Evolutionary conservation across 2,797 vertebrate species (phyloP).

Genomic region (Pempheris klunzingeri): DNA sequence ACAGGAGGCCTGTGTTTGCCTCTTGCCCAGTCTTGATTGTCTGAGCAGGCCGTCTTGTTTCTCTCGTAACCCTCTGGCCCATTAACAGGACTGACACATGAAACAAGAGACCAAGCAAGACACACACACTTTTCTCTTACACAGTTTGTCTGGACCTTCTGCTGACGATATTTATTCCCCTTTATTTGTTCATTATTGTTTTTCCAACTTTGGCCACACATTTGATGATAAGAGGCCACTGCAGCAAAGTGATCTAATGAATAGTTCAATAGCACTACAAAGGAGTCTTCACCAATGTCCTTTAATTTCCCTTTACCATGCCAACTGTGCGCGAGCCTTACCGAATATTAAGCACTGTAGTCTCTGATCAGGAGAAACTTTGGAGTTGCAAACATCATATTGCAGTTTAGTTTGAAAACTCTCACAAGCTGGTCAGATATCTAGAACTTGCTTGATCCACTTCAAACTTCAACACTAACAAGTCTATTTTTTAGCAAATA

Average conservation of each 20-base stretch:
- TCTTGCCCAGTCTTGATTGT: conserved; percentile 39
- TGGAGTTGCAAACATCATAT: no score
- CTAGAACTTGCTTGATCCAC: no score
- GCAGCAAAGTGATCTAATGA: no score
- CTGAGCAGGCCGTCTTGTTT: conserved; percentile 20
- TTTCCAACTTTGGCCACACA: neutral
- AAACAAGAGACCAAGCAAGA: conserved; percentile 16
- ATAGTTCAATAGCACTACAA: neutral
- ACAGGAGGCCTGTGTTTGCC: conserved; percentile 49
- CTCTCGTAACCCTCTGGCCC: conserved; percentile 24
- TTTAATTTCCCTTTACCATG: no score
- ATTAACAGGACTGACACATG: conserved; percentile 49
- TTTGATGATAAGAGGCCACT: neutral
- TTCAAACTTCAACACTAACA: no score
- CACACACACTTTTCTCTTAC: neutral
- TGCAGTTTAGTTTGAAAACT: no score
- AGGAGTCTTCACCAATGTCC: neutral
- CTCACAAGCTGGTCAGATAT: no score
- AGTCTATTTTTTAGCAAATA: no score
- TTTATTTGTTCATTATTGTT: neutral
- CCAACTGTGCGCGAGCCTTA: no score
- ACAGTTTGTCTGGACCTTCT: neutral
- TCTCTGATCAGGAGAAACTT: no score
- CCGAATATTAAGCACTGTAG: no score
- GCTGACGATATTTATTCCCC: neutral